Evolutionary conservation across 2,888 invertebrate species (phyloP).

Genomic region (Melanostoma mellinum): DNA sequence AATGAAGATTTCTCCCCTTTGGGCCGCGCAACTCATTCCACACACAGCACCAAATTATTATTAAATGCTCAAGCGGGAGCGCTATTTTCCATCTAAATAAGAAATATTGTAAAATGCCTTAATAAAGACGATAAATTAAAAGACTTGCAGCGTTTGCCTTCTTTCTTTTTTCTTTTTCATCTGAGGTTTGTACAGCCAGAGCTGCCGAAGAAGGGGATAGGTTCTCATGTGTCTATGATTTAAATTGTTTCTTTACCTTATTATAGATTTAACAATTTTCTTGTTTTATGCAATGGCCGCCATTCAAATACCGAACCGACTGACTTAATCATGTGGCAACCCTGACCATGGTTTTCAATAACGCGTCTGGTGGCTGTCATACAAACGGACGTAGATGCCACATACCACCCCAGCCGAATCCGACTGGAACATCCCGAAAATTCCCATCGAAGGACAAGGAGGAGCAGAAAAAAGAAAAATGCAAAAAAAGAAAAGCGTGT

Average conservation of each 20-base stretch:
- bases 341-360: conserved; percentile 1
- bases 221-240: too few species aligned
- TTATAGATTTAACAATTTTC: too few species aligned
- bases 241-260: too few species aligned
- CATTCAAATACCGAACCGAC: too few species aligned
- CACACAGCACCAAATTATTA: conserved; percentile 30
- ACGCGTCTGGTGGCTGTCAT: conserved; percentile 20
- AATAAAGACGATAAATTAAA: conserved; percentile 65
- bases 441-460: background rate
- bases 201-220: too few species aligned
- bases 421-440: conserved; percentile 1
- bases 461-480: background rate
- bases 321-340: too few species aligned
- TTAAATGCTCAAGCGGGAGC: conserved; percentile 39
- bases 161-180: background rate
- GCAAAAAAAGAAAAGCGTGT: conserved; percentile 15
- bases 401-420: conserved; percentile 5
- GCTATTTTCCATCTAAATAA: conserved; percentile 19
- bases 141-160: conserved; percentile 34
- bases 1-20: conserved; percentile 8
- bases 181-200: too few species aligned
- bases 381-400: background rate
- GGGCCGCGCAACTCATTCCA: background rate
- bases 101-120: conserved; percentile 63
- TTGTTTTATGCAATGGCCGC: too few species aligned